phyloP scores from a whole-genome alignment of 2,113 vertebrate genomes.

The Gopherus flavomarginatus region DNA sequence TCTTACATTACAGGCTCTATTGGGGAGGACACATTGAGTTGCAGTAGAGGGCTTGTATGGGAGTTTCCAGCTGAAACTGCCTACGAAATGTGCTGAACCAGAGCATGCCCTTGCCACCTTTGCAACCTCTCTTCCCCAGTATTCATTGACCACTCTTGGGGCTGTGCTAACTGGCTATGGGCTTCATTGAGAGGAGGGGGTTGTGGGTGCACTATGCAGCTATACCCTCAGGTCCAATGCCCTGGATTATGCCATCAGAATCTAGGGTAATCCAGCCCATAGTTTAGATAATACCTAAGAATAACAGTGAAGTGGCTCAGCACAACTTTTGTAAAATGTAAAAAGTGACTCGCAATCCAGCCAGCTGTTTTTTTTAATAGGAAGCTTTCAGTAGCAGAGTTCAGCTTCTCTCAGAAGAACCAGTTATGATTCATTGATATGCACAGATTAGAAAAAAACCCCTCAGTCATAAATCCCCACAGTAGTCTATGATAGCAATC shows the following conservation, averaged over 20 bases:
- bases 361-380: neutral
- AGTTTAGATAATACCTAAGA: neutral
- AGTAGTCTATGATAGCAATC: neutral
- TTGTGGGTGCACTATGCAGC: neutral
- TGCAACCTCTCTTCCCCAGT: neutral
- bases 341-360: neutral
- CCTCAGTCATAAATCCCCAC: slow-evolving; percentile 21
- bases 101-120: neutral
- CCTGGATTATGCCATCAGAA: neutral
- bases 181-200: too few species aligned
- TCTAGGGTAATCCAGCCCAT: neutral
- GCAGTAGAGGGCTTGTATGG: neutral
- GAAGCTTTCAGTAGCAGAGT: neutral
- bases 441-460: neutral
- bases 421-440: neutral
- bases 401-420: neutral
- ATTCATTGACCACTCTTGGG: neutral
- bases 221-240: neutral
- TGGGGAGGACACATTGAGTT: too few species aligned
- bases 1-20: too few species aligned
- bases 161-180: neutral
- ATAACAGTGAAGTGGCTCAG: neutral
- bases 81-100: neutral
- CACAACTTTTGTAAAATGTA: neutral
- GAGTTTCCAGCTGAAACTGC: neutral